Base-by-base conservation (phyloP, 1,140 invertebrate genomes). In the Macrotrachela quadricornifera region DNA sequence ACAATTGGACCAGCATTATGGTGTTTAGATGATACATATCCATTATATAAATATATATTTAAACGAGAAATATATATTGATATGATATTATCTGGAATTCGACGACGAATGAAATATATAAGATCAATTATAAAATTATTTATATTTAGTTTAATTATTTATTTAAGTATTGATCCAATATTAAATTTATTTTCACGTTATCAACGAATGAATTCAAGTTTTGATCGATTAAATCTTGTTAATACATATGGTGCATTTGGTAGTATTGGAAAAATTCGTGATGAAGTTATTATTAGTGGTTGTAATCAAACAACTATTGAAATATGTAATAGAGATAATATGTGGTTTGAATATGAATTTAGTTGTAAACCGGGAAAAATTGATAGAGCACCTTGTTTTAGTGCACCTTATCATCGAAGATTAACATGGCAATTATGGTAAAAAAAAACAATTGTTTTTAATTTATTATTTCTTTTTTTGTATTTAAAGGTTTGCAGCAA, bases 171-270 rank as follows among this genome's bases (percentile, higher is more conserved):
- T 15, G 70, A 70, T 15, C 68, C 72, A 1, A 58, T 72, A 1
- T 60, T 69, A 57, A 73, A 73, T 54, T 60, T 73, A 0, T 37
- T 71, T 11, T 73, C 71, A 11, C 54, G 62, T 10, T 57, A 59
- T 30, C 71, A 73, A 56, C 59, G 60, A 14, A 72, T 73, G 71
- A 73, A 73, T 54, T 70, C 70, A 13, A 70, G 68, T 36, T 73
- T 71, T 60, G 70, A 71, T 46, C 65, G 68, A 21, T 61, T 72
- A 41, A 51, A 69, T 56, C 60, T 72, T 44, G 67, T 73, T 17
- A 72, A 73, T 56, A 71, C 71, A 13, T 73, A 73, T 59, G 71
- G 71, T 17, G 70, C 70, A 13, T 73, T 73, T 63, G 71, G 71
- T 48, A 72, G 71, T 57, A 57, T 71, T 9, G 71, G 67, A 0